Percentiles rank a stretch among this genome's conserved stretches.
These are phyloP conservation scores for Tetheella fluctuosa DNA, from an alignment of 2,888 invertebrate species.

Conservation along the genomic window DNA sequence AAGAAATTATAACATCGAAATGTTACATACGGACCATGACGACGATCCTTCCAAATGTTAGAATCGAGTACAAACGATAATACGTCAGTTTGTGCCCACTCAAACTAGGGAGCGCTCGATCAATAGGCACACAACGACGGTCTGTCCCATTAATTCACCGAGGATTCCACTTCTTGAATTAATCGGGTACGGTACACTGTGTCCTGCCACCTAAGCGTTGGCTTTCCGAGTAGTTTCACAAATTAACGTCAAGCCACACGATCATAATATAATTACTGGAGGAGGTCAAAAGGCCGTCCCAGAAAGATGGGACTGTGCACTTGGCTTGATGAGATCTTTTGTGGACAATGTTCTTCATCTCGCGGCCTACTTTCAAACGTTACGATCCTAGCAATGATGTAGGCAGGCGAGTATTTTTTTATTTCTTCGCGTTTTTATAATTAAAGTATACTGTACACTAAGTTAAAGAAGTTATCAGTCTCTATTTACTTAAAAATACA, in stretches of 20 bases:
- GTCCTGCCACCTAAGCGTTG: constrained; percentile 63
- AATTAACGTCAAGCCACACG: constrained; percentile 70
- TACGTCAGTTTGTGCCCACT: constrained; percentile 33
- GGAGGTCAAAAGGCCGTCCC: constrained; percentile 40
- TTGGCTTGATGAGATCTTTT: constrained; percentile 43
- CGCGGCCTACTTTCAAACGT: constrained; percentile 30
- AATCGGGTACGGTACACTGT: constrained; percentile 64
- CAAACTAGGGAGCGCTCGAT: constrained; percentile 46
- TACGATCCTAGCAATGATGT: constrained; percentile 12
- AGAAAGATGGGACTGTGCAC: constrained; percentile 36
- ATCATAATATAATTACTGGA: constrained; percentile 62
- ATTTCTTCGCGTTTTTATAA: neutral
- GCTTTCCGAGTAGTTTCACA: constrained; percentile 76
- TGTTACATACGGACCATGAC: constrained; percentile 12
- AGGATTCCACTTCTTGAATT: constrained; percentile 75
- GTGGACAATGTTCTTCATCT: constrained; percentile 20
- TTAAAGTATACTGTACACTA: neutral
- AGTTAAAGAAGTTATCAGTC: neutral
- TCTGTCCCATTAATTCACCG: constrained; percentile 65
- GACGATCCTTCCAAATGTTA: constrained; percentile 15
- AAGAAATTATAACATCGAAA: neutral
- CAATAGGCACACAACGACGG: constrained; percentile 62
- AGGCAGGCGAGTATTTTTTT: neutral
- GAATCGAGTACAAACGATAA: constrained; percentile 23
- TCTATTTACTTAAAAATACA: neutral